phyloP scores from a whole-genome alignment of 1,140 invertebrate genomes.

The Musca vetustissima region DNA sequence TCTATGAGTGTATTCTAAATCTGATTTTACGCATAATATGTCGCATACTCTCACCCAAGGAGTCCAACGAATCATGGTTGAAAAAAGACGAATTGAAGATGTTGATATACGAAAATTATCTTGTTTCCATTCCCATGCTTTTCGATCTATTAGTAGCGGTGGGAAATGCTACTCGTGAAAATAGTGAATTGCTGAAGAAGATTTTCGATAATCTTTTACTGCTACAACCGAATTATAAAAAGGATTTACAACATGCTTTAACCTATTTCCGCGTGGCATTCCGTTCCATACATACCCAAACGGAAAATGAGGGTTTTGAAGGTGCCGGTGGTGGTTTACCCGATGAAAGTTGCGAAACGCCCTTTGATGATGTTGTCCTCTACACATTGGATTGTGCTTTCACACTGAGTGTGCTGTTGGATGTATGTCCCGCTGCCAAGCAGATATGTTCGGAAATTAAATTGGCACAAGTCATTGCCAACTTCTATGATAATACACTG shows the following conservation, averaged over 20 bases:
- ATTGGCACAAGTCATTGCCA: slow-evolving; percentile 60
- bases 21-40: slow-evolving; percentile 70
- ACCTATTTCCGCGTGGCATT: slow-evolving; percentile 58
- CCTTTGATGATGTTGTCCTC: slow-evolving; percentile 69
- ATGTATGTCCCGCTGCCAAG: slow-evolving; percentile 62
- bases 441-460: slow-evolving; percentile 37
- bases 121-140: slow-evolving; percentile 80
- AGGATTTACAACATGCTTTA: slow-evolving; percentile 66
- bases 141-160: slow-evolving; percentile 77
- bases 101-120: slow-evolving; percentile 76
- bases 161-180: slow-evolving; percentile 61
- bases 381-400: slow-evolving; percentile 71
- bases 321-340: slow-evolving; percentile 43
- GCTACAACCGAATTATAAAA: slow-evolving; percentile 69
- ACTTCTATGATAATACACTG: slow-evolving; percentile 66
- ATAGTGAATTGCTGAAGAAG: slow-evolving; percentile 62
- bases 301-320: slow-evolving; percentile 50
- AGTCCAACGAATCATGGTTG: slow-evolving; percentile 72
- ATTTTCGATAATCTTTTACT: slow-evolving; percentile 69
- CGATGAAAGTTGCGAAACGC: slow-evolving; percentile 42
- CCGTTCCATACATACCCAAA: slow-evolving; percentile 48
- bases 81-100: slow-evolving; percentile 65
- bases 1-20: slow-evolving; percentile 63
- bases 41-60: slow-evolving; percentile 73
- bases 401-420: slow-evolving; percentile 67